A percentile compares a stretch with the other conserved stretches of the same genome.
These are phyloP conservation scores for Beroe forskalii DNA, from an alignment of 37 sponge, comb jelly and placozoan species.

Conservation along the genomic window DNA sequence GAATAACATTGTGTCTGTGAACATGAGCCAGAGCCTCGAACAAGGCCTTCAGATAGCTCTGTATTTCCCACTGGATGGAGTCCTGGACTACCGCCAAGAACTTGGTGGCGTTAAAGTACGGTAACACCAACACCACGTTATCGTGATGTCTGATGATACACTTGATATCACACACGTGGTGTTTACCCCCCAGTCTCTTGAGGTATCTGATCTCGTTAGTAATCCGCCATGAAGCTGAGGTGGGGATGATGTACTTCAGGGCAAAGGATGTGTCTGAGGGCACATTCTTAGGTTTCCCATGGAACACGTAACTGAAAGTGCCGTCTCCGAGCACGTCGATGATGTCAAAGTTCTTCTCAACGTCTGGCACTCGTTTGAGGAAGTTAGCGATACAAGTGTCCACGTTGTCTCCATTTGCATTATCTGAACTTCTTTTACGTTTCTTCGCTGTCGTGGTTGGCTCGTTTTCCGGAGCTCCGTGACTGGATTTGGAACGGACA, in stretches of 20 bases:
- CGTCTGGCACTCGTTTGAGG: conserved; percentile 54
- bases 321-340: conserved; percentile 68
- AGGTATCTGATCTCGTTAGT: conserved; percentile 87
- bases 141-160: conserved; percentile 75
- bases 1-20: conserved; percentile 83
- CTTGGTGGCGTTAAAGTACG: conserved; percentile 81
- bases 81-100: conserved; percentile 71
- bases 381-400: conserved; percentile 28
- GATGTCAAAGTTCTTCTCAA: conserved; percentile 34
- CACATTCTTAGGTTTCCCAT: conserved; percentile 69
- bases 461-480: background rate
- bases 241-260: conserved; percentile 90
- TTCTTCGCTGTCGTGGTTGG: background rate
- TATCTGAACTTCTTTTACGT: background rate
- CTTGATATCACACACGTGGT: conserved; percentile 77
- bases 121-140: conserved; percentile 87
- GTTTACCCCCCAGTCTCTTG: conserved; percentile 75
- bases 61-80: background rate
- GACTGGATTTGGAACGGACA: conserved; percentile 31
- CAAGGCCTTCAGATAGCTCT: conserved; percentile 82
- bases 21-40: conserved; percentile 82
- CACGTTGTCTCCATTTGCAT: background rate
- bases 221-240: conserved; percentile 78
- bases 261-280: conserved; percentile 70
- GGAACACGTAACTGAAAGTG: conserved; percentile 89